These are phyloP conservation scores for Toxotes lorentzi DNA, from an alignment of 2,797 vertebrate genomes.

Conservation along the genomic window DNA sequence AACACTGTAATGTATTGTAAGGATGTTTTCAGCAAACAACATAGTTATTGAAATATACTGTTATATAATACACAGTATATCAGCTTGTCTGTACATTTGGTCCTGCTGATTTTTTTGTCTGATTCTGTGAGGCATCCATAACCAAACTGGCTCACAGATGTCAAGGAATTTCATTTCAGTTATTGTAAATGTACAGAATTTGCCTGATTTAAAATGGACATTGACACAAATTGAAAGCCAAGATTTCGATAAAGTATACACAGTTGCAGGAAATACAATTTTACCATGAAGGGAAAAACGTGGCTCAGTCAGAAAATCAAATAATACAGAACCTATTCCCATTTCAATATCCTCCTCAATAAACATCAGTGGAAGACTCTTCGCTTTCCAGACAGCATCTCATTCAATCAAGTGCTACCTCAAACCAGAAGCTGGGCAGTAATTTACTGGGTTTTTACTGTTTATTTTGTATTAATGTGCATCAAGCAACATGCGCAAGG, in stretches of 20 bases:
- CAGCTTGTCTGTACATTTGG: not conserved
- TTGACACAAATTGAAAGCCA: conserved; percentile 55
- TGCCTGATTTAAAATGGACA: conserved; percentile 33
- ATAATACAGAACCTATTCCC: conserved; percentile 63
- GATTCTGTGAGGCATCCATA: not conserved
- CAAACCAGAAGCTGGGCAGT: conserved; percentile 45
- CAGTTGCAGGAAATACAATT: conserved; percentile 68
- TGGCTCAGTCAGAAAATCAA: conserved; percentile 68
- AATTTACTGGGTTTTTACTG: conserved; percentile 36
- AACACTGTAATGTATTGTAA: not conserved
- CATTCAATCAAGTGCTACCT: conserved; percentile 64
- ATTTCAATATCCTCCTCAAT: conserved; percentile 71
- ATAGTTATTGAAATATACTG: not conserved
- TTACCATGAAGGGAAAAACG: conserved; percentile 41
- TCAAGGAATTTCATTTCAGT: conserved; percentile 10
- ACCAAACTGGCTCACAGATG: not conserved
- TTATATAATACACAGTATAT: not conserved
- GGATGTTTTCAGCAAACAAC: not conserved
- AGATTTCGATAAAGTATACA: conserved; percentile 57
- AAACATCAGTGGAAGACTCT: conserved; percentile 62
- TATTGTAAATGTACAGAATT: conserved; percentile 16
- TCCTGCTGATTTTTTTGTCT: not conserved
- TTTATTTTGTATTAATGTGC: conserved; percentile 55
- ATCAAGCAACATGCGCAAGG: conserved; percentile 30
- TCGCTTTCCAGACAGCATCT: conserved; percentile 53